Percentiles rank a stretch among this genome's conserved stretches.
These are phyloP conservation scores for Fistularia tabacaria DNA, from an alignment of 2,797 vertebrate genomes.

Conservation along the genomic window DNA sequence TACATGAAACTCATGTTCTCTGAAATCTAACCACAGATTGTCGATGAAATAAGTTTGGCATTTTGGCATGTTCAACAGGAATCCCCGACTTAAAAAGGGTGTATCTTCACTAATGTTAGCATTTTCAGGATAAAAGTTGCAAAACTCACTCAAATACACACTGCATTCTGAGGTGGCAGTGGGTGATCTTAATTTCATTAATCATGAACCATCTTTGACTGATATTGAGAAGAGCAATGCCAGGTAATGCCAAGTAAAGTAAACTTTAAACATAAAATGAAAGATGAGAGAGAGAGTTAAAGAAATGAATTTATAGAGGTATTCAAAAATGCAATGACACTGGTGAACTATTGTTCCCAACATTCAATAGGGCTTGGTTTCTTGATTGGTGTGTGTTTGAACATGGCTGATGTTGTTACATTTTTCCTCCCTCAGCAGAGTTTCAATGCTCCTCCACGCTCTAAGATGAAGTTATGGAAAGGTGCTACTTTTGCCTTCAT, in stretches of 20 bases:
- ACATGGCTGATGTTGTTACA: constrained; percentile 27
- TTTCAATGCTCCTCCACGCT: constrained; percentile 88
- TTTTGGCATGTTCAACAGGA: no score
- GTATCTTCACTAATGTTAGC: background rate
- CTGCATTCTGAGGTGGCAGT: constrained; percentile 58
- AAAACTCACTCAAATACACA: constrained; percentile 44
- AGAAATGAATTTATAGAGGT: constrained; percentile 23
- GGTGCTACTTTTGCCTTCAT: constrained; percentile 87
- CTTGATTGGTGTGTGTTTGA: constrained; percentile 24
- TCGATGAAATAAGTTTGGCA: no score
- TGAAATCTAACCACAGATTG: no score
- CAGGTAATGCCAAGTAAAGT: constrained; percentile 40
- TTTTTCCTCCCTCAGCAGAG: constrained; percentile 69
- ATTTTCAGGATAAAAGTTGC: constrained; percentile 1
- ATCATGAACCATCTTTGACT: constrained; percentile 45
- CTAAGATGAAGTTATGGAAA: constrained; percentile 99
- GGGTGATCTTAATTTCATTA: constrained; percentile 34
- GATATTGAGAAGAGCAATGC: constrained; percentile 45
- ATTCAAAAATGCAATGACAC: constrained; percentile 19
- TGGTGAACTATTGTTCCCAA: constrained; percentile 19
- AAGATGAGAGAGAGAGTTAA: constrained; percentile 11
- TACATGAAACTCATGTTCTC: no score
- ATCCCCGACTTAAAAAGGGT: background rate
- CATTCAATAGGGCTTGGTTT: background rate
- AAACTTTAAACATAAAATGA: constrained; percentile 39